Evolutionary conservation across 2,888 invertebrate genomes (phyloP).

Genomic region (Drosophila limbata): DNA sequence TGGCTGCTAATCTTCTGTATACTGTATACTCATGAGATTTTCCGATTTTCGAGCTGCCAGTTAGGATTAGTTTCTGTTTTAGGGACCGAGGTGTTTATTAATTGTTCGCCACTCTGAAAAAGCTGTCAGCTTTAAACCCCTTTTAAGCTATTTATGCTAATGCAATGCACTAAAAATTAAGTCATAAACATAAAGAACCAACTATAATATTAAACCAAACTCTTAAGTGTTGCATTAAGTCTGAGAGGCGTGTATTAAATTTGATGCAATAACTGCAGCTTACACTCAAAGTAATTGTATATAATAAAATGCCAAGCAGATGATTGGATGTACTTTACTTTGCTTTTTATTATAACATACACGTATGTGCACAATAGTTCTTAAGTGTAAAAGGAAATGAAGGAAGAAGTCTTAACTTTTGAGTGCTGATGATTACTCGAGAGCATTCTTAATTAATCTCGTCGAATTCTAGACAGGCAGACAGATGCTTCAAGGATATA

Average conservation of each 20-base stretch:
- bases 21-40: conserved; percentile 25
- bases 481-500: background rate
- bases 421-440: background rate
- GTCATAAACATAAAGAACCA: background rate
- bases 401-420: background rate
- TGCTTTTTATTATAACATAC: conserved; percentile 1
- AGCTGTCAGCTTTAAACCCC: background rate
- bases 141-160: conserved; percentile 12
- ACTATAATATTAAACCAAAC: conserved; percentile 1
- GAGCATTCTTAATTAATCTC: conserved; percentile 2
- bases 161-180: conserved; percentile 6
- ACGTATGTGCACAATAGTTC: background rate
- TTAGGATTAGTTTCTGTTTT: conserved; percentile 30
- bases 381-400: background rate
- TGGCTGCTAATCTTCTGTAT: conserved; percentile 21
- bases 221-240: conserved; percentile 2
- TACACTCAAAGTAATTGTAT: background rate
- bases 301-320: conserved; percentile 3
- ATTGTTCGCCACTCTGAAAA: conserved; percentile 39
- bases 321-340: background rate
- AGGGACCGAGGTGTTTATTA: conserved; percentile 36
- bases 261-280: conserved; percentile 12
- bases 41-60: conserved; percentile 37
- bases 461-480: background rate
- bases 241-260: conserved; percentile 1